phyloP scores from a whole-genome alignment of 2,113 vertebrate species.

The Thryonomys swinderianus region DNA sequence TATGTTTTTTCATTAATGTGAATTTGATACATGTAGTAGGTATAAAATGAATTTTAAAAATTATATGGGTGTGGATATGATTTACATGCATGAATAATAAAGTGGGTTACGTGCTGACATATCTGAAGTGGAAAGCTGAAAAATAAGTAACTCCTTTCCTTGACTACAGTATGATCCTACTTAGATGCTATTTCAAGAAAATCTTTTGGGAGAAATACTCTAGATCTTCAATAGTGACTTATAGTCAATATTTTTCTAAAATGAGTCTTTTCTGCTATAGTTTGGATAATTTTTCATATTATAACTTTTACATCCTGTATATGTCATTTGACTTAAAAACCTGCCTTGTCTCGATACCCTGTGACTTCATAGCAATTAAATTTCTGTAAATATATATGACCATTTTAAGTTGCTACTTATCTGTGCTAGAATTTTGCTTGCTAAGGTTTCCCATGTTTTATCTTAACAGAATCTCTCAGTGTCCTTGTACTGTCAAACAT shows the following conservation, averaged over 20 bases:
- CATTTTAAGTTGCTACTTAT: background rate
- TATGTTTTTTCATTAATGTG: background rate
- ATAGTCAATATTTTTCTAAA: slow-evolving; percentile 11
- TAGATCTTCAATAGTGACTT: background rate
- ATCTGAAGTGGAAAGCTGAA: background rate
- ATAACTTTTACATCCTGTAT: background rate
- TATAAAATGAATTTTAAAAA: background rate
- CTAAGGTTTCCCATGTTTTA: background rate
- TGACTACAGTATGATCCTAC: background rate
- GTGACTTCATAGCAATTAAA: background rate
- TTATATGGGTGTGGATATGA: background rate
- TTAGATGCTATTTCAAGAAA: background rate
- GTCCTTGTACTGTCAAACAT: background rate
- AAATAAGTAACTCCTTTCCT: background rate
- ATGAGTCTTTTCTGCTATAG: background rate
- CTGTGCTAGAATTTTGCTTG: background rate
- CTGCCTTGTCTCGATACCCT: background rate
- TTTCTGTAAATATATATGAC: background rate
- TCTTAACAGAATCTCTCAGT: background rate
- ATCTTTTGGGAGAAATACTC: background rate
- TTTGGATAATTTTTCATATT: background rate
- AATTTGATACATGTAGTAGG: background rate
- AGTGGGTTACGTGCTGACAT: background rate
- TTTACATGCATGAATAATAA: background rate
- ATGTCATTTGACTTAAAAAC: background rate